Evolutionary conservation across 2,888 invertebrate genomes (phyloP).

Genomic region (Epinotia nisella): DNA sequence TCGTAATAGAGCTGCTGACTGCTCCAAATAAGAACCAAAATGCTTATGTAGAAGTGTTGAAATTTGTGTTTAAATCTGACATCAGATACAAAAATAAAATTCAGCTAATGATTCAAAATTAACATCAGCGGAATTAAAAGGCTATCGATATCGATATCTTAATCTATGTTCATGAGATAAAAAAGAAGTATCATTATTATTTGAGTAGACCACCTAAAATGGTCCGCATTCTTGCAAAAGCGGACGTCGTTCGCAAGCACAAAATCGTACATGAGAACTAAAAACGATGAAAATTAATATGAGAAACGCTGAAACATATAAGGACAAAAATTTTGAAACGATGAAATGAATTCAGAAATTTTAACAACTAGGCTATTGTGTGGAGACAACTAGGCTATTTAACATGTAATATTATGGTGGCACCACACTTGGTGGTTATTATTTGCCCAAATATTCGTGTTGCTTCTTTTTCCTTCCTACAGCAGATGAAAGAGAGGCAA

Average conservation of each 20-base stretch:
- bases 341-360: neutral
- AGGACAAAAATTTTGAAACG: slow-evolving; percentile 9
- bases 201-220: slow-evolving; percentile 29
- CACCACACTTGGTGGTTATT: too few species aligned
- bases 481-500: too few species aligned
- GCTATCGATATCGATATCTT: slow-evolving; percentile 31
- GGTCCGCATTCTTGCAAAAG: slow-evolving; percentile 14
- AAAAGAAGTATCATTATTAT: slow-evolving; percentile 22
- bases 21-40: slow-evolving; percentile 13
- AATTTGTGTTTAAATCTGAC: slow-evolving; percentile 25
- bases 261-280: slow-evolving; percentile 1
- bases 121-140: slow-evolving; percentile 38
- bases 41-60: slow-evolving; percentile 8
- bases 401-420: too few species aligned
- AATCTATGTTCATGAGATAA: slow-evolving; percentile 43
- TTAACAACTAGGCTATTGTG: slow-evolving; percentile 16
- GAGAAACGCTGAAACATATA: neutral
- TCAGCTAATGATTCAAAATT: slow-evolving; percentile 41
- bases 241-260: slow-evolving; percentile 5
- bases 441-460: too few species aligned
- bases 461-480: too few species aligned
- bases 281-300: slow-evolving; percentile 10
- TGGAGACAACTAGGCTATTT: slow-evolving; percentile 38
- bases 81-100: slow-evolving; percentile 32
- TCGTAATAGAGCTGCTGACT: slow-evolving; percentile 8